Percentiles rank a stretch among this genome's conserved stretches.
These are phyloP conservation scores for Columbina picui DNA, from an alignment of 2,113 vertebrate species.

Conservation along the genomic window DNA sequence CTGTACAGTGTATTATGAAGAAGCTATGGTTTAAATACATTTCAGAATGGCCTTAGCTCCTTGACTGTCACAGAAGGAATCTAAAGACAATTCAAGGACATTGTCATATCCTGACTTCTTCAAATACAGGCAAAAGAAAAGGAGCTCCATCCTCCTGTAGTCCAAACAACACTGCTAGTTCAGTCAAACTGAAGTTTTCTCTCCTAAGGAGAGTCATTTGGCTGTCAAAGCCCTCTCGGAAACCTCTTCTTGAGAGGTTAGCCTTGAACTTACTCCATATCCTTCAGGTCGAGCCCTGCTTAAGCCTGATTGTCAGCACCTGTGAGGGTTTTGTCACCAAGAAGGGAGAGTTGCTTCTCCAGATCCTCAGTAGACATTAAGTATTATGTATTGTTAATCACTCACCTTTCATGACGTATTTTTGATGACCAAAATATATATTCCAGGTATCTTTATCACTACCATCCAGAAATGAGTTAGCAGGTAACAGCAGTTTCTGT, in stretches of 20 bases:
- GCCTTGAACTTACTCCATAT: neutral
- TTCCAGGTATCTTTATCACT: neutral
- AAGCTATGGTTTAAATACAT: neutral
- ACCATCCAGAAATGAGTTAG: neutral
- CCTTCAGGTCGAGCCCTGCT: neutral
- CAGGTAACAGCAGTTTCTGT: neutral
- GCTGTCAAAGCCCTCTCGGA: neutral
- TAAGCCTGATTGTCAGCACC: neutral
- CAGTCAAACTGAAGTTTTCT: neutral
- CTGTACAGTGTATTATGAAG: neutral
- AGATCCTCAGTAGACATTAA: neutral
- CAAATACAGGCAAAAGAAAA: neutral
- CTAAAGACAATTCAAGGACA: neutral
- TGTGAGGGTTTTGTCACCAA: neutral
- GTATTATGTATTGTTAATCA: neutral
- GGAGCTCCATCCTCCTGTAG: neutral
- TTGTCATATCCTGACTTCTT: neutral
- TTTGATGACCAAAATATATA: neutral
- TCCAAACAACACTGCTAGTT: neutral
- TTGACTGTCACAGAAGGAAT: neutral
- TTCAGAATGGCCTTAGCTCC: neutral
- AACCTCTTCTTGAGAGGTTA: neutral
- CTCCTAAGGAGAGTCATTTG: neutral
- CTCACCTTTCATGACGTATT: neutral
- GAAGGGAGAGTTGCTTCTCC: neutral